These are phyloP conservation scores for Haplochromis vanheusdeni DNA, from an alignment of 2,113 vertebrate species.

Conservation along the genomic window DNA sequence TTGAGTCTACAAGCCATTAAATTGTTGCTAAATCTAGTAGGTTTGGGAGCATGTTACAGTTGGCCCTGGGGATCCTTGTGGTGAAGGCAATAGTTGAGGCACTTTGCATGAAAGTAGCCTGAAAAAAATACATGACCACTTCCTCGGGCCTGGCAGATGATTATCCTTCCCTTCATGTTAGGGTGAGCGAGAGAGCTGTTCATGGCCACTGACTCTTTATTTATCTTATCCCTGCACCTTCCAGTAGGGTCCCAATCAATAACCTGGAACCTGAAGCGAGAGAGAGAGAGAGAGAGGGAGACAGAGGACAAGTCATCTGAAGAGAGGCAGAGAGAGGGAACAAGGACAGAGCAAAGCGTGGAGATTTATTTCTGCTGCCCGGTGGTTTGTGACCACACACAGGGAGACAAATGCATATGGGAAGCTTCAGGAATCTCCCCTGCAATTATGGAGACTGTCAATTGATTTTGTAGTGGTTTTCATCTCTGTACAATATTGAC, in stretches of 20 bases:
- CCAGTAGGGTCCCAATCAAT: conserved; percentile 62
- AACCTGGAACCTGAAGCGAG: conserved; percentile 47
- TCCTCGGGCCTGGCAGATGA: conserved; percentile 31
- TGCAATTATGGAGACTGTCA: conserved; percentile 31
- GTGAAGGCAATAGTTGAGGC: background rate
- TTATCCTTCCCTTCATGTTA: conserved; percentile 46
- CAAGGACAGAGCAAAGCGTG: conserved; percentile 37
- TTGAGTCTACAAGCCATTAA: background rate
- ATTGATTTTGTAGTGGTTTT: conserved; percentile 57
- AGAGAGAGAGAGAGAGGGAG: conserved; percentile 15
- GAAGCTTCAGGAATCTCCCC: conserved; percentile 31
- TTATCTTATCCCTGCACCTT: conserved; percentile 58
- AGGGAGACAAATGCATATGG: conserved; percentile 40
- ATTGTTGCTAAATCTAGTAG: background rate
- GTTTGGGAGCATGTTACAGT: background rate
- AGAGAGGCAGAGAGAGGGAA: background rate
- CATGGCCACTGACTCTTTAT: conserved; percentile 63
- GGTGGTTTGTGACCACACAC: conserved; percentile 46
- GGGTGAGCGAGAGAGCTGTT: conserved; percentile 47
- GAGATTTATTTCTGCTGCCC: conserved; percentile 54
- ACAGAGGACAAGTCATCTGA: conserved; percentile 57
- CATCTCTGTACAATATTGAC: conserved; percentile 21
- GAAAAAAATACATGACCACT: background rate
- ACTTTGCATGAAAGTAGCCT: conserved; percentile 3
- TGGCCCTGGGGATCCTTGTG: background rate